Evolutionary conservation across 2,797 vertebrate genomes (phyloP).

Genomic region (Danio tinwini): DNA sequence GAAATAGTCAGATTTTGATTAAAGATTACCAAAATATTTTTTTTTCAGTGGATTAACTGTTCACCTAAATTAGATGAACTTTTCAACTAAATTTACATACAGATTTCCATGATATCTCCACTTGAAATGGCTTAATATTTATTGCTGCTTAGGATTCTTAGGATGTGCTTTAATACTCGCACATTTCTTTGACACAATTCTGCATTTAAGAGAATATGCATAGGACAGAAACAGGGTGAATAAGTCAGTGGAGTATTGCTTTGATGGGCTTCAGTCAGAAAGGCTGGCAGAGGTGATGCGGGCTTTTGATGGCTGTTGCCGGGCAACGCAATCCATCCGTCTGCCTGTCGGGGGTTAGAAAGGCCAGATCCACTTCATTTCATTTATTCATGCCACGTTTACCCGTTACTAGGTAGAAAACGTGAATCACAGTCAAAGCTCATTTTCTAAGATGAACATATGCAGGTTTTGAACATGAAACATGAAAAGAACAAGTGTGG

Average conservation of each 20-base stretch:
- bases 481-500: background rate
- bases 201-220: background rate
- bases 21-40: no score
- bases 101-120: no score
- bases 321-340: conserved; percentile 72
- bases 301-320: conserved; percentile 80
- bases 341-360: conserved; percentile 42
- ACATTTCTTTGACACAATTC: background rate
- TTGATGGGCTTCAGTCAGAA: conserved; percentile 67
- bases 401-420: conserved; percentile 17
- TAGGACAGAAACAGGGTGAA: background rate
- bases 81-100: no score
- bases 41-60: no score
- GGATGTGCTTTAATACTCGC: background rate
- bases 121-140: background rate
- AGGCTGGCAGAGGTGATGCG: conserved; percentile 67
- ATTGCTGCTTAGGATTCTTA: background rate
- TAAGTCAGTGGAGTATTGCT: conserved; percentile 63
- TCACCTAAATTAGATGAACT: no score
- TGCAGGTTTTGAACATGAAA: conserved; percentile 1
- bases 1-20: no score
- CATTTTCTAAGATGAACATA: background rate
- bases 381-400: conserved; percentile 37
- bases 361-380: conserved; percentile 36
- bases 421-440: background rate